A percentile compares a stretch with the other conserved stretches of the same genome.
These are phyloP conservation scores for Mirza zaza DNA, from an alignment of 2,113 vertebrate species.

Conservation along the genomic window DNA sequence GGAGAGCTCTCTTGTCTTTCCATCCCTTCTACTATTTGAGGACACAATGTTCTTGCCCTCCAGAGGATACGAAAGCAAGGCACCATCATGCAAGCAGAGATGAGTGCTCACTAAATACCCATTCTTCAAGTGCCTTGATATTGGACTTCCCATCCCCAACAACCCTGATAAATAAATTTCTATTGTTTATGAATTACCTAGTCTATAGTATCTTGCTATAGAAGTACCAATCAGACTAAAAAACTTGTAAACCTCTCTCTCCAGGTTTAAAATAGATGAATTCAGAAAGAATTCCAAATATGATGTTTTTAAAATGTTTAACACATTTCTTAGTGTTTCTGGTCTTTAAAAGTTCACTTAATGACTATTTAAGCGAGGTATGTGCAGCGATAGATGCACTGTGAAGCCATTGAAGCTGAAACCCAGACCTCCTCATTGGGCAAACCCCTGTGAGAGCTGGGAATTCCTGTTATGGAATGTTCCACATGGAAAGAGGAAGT, in stretches of 20 bases:
- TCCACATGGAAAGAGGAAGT: neutral
- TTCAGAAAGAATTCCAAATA: neutral
- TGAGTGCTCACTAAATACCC: neutral
- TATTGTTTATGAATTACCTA: neutral
- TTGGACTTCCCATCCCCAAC: neutral
- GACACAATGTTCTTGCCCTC: too few relatives aligned
- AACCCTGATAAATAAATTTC: neutral
- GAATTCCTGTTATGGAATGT: neutral
- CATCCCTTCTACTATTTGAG: neutral
- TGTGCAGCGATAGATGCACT: neutral
- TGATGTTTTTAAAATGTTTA: neutral
- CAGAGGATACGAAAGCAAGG: neutral
- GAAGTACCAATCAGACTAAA: neutral
- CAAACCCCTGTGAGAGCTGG: neutral
- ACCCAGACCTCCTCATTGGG: neutral
- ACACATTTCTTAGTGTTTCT: neutral
- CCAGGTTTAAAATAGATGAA: neutral
- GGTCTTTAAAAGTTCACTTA: neutral
- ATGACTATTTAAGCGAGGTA: neutral
- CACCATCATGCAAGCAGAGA: neutral
- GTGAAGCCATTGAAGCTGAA: neutral
- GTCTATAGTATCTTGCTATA: neutral
- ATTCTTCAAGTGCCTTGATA: neutral
- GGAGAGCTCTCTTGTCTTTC: neutral
- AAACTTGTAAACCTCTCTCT: neutral